Evolutionary conservation across 2,797 vertebrate species (phyloP).

Genomic region (Scleropages formosus): DNA sequence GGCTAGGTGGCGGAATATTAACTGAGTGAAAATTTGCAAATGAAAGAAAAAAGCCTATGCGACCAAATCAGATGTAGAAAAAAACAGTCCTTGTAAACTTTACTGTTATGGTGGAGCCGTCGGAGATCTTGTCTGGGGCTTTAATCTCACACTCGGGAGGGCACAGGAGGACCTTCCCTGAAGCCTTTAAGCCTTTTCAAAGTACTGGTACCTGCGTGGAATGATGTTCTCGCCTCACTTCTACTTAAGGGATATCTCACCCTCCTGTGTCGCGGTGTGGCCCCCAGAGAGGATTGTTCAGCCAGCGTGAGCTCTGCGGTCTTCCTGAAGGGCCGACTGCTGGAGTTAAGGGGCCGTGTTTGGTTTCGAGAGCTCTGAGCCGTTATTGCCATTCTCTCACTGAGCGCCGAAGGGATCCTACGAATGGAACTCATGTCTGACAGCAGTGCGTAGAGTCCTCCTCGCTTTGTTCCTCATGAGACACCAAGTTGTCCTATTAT

Average conservation of each 20-base stretch:
- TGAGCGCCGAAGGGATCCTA: no score
- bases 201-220: no score
- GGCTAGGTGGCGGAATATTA: background rate
- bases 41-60: background rate
- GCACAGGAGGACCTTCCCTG: background rate
- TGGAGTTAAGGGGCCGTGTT: background rate
- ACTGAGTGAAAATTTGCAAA: background rate
- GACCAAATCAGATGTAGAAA: background rate
- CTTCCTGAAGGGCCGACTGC: background rate
- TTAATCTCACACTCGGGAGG: background rate
- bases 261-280: background rate
- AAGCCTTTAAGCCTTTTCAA: constrained; percentile 7
- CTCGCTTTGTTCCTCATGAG: no score
- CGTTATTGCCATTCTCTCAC: no score
- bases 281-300: background rate
- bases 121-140: background rate
- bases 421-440: background rate
- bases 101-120: background rate
- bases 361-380: background rate
- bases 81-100: background rate
- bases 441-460: no score
- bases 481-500: no score
- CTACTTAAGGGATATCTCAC: background rate
- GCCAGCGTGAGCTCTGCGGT: background rate
- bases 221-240: background rate